Evolutionary conservation across 2,888 invertebrate genomes (phyloP).

Genomic region (Anticlea derivata): DNA sequence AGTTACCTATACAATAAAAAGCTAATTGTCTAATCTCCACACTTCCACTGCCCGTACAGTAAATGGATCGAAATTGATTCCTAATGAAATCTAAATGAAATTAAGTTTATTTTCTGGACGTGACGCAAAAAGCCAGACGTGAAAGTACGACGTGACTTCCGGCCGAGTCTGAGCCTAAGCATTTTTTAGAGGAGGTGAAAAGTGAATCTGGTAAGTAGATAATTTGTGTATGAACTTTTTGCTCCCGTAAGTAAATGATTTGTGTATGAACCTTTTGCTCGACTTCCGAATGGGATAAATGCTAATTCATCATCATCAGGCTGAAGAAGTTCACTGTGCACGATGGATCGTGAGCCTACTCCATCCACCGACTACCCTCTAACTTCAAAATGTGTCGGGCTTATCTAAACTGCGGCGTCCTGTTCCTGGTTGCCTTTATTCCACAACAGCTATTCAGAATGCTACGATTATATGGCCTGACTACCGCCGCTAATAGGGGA

Average conservation of each 20-base stretch:
- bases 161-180: conserved; percentile 17
- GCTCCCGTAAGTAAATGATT: not conserved
- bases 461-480: no score
- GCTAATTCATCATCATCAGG: no score
- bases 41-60: not conserved
- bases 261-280: not conserved
- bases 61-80: conserved; percentile 35
- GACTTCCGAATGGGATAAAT: not conserved
- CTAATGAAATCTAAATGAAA: conserved; percentile 50
- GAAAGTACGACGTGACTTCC: conserved; percentile 54
- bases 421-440: no score
- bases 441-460: no score
- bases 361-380: no score
- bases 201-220: conserved; percentile 11
- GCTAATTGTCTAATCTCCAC: not conserved
- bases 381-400: no score
- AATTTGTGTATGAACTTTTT: not conserved
- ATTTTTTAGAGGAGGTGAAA: conserved; percentile 30
- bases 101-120: conserved; percentile 46
- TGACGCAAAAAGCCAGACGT: conserved; percentile 46
- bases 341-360: no score
- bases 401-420: no score
- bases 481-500: no score
- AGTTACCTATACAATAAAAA: not conserved
- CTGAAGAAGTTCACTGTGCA: no score